Evolutionary conservation across 2,113 vertebrate species (phyloP).

Genomic region (Amphiprion ocellaris): DNA sequence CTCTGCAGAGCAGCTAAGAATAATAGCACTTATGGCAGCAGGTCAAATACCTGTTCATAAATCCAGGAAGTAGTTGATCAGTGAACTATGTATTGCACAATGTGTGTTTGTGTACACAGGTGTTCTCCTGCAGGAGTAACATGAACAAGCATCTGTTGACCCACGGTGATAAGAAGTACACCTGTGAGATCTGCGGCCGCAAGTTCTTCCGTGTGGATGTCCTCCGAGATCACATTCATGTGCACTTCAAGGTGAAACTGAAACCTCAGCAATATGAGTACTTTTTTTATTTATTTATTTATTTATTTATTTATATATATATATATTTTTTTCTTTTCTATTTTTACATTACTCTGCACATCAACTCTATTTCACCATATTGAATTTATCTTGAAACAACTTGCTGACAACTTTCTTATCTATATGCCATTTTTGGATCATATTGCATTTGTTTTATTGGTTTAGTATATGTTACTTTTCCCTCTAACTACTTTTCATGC

Average conservation of each 20-base stretch:
- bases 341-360: too few relatives aligned
- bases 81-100: neutral
- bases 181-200: constrained; percentile 98
- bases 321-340: too few relatives aligned
- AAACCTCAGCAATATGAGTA: neutral
- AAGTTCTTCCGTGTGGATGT: constrained; percentile 99
- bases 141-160: constrained; percentile 99
- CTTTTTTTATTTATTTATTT: too few relatives aligned
- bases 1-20: neutral
- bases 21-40: accelerated
- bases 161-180: constrained; percentile 99
- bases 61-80: neutral
- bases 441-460: too few relatives aligned
- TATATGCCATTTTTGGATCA: too few relatives aligned
- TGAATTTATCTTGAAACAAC: too few relatives aligned
- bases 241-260: constrained; percentile 95
- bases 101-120: constrained; percentile 78
- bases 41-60: neutral
- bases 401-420: too few relatives aligned
- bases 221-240: constrained; percentile 97
- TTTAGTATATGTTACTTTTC: too few relatives aligned
- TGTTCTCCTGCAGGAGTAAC: constrained; percentile 98
- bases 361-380: too few relatives aligned
- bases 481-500: too few relatives aligned
- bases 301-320: too few relatives aligned